A percentile compares a stretch with the other conserved stretches of the same genome.
phyloP scores from a whole-genome alignment of 2,888 invertebrate species.

The Chrysolina oricalcia region DNA sequence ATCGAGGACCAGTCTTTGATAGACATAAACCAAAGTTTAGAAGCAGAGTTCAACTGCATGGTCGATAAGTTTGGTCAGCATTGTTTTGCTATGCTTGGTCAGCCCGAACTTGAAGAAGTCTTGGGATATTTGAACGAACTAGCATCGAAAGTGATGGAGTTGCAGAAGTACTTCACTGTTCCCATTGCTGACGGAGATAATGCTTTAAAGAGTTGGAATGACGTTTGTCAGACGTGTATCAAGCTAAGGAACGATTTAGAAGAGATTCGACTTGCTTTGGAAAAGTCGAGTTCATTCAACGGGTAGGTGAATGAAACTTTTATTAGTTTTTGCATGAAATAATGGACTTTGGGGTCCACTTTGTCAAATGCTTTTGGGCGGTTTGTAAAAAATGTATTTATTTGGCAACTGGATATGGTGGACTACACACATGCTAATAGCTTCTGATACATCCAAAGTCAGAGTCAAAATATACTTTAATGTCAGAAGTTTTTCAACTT shows the following conservation, averaged over 20 bases:
- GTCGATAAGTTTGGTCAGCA: constrained; percentile 75
- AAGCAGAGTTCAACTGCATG: constrained; percentile 81
- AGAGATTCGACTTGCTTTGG: constrained; percentile 67
- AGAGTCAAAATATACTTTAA: no score
- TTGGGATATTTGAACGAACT: constrained; percentile 61
- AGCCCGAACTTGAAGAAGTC: constrained; percentile 61
- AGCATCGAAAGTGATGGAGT: constrained; percentile 58
- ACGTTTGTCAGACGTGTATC: constrained; percentile 76
- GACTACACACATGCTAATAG: no score
- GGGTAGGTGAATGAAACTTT: constrained; percentile 55
- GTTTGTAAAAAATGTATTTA: no score
- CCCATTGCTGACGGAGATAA: constrained; percentile 53
- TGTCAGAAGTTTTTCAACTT: no score
- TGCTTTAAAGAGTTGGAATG: constrained; percentile 71
- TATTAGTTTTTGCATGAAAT: not conserved
- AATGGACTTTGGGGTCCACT: no score
- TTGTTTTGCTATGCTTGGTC: constrained; percentile 74
- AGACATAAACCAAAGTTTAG: constrained; percentile 74
- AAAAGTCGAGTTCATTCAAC: constrained; percentile 62
- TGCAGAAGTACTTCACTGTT: constrained; percentile 59
- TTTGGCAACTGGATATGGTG: no score
- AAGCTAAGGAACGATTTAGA: constrained; percentile 75
- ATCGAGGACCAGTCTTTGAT: constrained; percentile 72
- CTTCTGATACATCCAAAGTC: no score
- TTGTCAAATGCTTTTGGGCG: no score